These are phyloP conservation scores for Tenodera sinensis DNA, from an alignment of 2,888 invertebrate species.

Conservation along the genomic window DNA sequence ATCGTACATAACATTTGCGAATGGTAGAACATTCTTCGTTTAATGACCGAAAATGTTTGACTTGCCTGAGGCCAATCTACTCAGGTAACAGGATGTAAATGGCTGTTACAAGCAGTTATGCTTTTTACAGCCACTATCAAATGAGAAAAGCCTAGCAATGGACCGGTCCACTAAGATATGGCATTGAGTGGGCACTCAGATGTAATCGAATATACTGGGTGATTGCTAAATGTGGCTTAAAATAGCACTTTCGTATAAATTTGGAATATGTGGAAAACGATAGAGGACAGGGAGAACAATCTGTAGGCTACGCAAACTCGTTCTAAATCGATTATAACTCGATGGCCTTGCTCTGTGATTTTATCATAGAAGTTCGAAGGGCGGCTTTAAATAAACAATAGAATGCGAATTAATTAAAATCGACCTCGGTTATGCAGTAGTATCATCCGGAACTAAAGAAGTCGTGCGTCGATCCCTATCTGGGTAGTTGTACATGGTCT, in stretches of 20 bases:
- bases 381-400: not conserved
- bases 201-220: too few species aligned
- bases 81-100: not conserved
- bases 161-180: not conserved
- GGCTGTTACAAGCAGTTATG: not conserved
- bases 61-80: not conserved
- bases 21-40: not conserved
- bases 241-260: not conserved
- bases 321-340: not conserved
- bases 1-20: not conserved
- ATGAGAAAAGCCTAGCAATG: not conserved
- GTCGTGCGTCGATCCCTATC: not conserved
- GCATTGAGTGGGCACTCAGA: not conserved
- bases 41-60: not conserved
- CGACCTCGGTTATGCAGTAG: not conserved
- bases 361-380: not conserved
- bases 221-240: not conserved
- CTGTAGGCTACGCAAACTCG: not conserved
- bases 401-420: not conserved
- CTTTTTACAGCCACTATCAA: not conserved
- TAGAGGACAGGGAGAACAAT: not conserved
- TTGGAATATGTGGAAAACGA: not conserved
- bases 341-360: not conserved
- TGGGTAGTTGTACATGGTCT: not conserved
- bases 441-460: not conserved